Evolutionary conservation across 2,888 invertebrate species (phyloP).

Genomic region (Hyposoter dolosus): DNA sequence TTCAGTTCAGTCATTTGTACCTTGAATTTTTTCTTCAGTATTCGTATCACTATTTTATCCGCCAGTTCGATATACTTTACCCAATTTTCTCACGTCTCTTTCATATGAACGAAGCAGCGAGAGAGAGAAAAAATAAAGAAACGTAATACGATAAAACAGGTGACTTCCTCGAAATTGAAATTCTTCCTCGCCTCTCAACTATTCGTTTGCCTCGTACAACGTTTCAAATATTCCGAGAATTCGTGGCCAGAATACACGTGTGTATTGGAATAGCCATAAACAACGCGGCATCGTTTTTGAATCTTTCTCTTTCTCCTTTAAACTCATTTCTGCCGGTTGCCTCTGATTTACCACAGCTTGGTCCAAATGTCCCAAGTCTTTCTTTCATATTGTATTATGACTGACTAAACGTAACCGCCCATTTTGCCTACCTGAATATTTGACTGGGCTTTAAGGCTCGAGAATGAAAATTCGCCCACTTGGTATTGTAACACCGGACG

Average conservation of each 20-base stretch:
- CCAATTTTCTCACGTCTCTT: neutral
- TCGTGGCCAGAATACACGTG: conserved; percentile 1
- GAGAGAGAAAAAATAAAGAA: neutral
- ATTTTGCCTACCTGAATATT: conserved; percentile 19
- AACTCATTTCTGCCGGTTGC: neutral
- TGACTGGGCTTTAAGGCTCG: neutral
- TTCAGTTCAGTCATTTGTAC: neutral
- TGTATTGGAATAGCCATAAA: conserved; percentile 1
- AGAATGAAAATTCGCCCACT: conserved; percentile 15
- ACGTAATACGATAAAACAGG: neutral
- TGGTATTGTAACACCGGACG: neutral
- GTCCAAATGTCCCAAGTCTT: conserved; percentile 7
- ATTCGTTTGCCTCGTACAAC: conserved; percentile 8
- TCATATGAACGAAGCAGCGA: too few relatives aligned
- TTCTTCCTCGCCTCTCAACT: conserved; percentile 4
- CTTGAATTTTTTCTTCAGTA: neutral
- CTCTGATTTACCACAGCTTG: conserved; percentile 2
- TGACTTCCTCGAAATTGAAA: neutral
- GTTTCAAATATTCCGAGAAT: conserved; percentile 32
- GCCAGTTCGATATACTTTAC: neutral
- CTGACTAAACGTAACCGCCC: neutral
- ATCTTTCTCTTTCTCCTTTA: neutral
- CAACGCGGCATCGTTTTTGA: conserved; percentile 16
- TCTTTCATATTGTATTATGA: neutral
- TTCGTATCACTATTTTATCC: neutral